Evolutionary conservation across 2,113 vertebrate genomes (phyloP).

Genomic region (Seriola dumerili): DNA sequence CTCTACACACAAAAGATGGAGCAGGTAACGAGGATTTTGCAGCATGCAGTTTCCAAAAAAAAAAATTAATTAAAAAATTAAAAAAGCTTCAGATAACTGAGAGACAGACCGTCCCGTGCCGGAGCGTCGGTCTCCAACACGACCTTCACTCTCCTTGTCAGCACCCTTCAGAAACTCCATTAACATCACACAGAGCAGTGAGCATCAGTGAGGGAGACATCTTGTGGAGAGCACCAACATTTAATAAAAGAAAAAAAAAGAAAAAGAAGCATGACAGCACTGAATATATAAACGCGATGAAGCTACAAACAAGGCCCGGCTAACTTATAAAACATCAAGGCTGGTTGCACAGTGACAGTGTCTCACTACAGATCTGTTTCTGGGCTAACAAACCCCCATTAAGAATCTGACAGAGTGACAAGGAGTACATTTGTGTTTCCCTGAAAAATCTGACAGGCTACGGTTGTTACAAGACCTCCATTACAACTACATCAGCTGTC

Average conservation of each 20-base stretch:
- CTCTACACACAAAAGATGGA: slow-evolving; percentile 4
- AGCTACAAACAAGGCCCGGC: slow-evolving; percentile 42
- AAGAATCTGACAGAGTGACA: slow-evolving; percentile 76
- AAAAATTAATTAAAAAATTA: not conserved
- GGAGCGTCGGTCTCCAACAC: slow-evolving; percentile 47
- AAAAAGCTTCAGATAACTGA: slow-evolving; percentile 33
- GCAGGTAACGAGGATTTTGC: slow-evolving; percentile 24
- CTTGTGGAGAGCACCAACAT: slow-evolving; percentile 67
- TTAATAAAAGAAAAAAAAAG: slow-evolving; percentile 24
- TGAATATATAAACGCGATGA: slow-evolving; percentile 47
- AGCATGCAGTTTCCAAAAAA: not conserved
- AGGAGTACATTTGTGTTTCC: slow-evolving; percentile 74
- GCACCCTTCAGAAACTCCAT: slow-evolving; percentile 65
- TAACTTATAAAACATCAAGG: slow-evolving; percentile 59
- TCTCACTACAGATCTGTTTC: slow-evolving; percentile 50
- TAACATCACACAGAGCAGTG: slow-evolving; percentile 63
- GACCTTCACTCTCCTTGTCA: slow-evolving; percentile 79
- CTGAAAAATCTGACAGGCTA: slow-evolving; percentile 71
- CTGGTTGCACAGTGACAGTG: slow-evolving; percentile 60
- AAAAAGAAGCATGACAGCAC: slow-evolving; percentile 34
- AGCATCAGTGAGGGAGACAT: slow-evolving; percentile 73
- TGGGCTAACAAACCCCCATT: slow-evolving; percentile 71
- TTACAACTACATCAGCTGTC: slow-evolving; percentile 72
- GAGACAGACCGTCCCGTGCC: slow-evolving; percentile 34
- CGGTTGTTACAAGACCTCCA: slow-evolving; percentile 72